A percentile compares a stretch with the other conserved stretches of the same genome.
Conservation (phyloP, 1,140 invertebrate species). For the Micrasema longulum region DNA sequence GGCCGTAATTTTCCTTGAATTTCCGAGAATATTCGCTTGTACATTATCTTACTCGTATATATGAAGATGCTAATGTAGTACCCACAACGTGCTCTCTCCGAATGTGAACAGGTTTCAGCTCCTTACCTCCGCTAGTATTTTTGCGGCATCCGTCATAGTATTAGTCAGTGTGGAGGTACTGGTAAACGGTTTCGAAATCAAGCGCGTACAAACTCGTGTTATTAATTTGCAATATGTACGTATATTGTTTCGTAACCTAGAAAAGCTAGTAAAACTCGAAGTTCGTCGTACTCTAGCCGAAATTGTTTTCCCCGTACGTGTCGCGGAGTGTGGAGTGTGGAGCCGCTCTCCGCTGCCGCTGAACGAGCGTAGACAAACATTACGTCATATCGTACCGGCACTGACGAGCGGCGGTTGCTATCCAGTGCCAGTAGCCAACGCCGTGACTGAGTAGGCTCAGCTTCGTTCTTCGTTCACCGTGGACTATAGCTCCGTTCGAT, state of each 20-base stretch:
- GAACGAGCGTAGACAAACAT: conserved; percentile 8
- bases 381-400: conserved; percentile 13
- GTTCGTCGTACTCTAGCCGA: conserved; percentile 36
- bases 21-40: background rate
- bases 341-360: background rate
- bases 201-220: conserved; percentile 4
- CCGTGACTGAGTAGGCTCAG: too few species aligned
- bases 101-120: conserved; percentile 6
- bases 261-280: conserved; percentile 24
- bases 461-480: too few species aligned
- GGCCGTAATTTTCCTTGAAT: background rate
- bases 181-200: conserved; percentile 18
- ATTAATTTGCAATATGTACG: conserved; percentile 22
- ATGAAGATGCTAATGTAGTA: too few species aligned
- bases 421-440: too few species aligned
- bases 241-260: conserved; percentile 28
- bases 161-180: background rate
- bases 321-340: background rate
- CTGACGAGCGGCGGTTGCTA: background rate
- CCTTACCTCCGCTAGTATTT: conserved; percentile 6
- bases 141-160: conserved; percentile 15
- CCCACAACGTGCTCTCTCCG: too few species aligned
- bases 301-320: conserved; percentile 32
- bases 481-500: background rate
- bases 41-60: too few species aligned